Base-by-base conservation (phyloP, 2,113 vertebrate species). In the Saimiri boliviensis region DNA sequence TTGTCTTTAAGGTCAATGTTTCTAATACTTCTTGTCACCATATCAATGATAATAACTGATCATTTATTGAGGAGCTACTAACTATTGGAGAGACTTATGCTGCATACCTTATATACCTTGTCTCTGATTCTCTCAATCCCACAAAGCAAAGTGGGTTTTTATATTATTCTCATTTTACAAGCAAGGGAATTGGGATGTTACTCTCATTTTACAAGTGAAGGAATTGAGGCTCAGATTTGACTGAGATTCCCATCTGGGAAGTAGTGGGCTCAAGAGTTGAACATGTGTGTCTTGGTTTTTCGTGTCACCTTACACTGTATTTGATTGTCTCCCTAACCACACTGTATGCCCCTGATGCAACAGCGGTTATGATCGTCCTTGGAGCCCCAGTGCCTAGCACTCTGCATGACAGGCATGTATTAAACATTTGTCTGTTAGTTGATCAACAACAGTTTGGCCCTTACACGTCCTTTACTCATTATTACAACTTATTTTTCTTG, bases 281-380 rank as follows among this genome's bases (percentile, higher is more conserved):
- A 2, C 3, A 0, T 20, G 45, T 30, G 23, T 35, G 6, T 27
- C 58, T 86, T 68, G 30, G 8, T 21, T 93, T 20, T 56, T 60
- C 9, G 1, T 32, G 1, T 25, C 25, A 11, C 35, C 25, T 16
- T 45, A 0, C 4, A 1, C 52, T 54, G 14, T 60, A 6, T 37
- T 37, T 23, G 90, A 2, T 30, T 8, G 2, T 70, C 40, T 88
- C 12, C 19, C 32, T 54, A 21, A 4, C 16, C 37, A 4, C 1
- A 2, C 35, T 11, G 16, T 45, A 7, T 49, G 27, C 11, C 8
- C 37, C 60, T 19, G 19, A 8, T 37, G 9, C 1, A 6, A 25
- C 5, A 37, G 60, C 54, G 71, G 76, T 45, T 12, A 3, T 37
- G 42, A 13, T 0, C 1, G 42, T 56, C 47, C 74, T 37, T 58